These are phyloP conservation scores for Philotrypesis tridentata DNA, from an alignment of 1,140 invertebrate genomes.

Conservation along the genomic window DNA sequence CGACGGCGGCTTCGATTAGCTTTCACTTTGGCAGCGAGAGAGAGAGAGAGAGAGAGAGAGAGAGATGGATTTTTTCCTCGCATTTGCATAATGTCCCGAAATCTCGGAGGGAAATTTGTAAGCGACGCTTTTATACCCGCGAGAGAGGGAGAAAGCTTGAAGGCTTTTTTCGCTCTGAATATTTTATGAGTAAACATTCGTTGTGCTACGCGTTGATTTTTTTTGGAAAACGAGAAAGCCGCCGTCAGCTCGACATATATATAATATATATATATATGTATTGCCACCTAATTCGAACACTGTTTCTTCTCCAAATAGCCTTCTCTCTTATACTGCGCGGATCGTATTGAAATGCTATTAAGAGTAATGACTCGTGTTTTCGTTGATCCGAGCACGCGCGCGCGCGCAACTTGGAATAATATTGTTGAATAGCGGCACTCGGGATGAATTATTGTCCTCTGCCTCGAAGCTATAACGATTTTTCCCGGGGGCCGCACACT, in stretches of 20 bases:
- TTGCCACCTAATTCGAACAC: neutral
- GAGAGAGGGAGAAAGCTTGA: too few relatives aligned
- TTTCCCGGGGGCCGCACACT: too few relatives aligned
- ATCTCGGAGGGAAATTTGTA: too few relatives aligned
- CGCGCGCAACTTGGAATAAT: neutral
- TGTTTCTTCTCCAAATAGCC: neutral
- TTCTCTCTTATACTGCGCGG: neutral
- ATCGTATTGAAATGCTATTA: neutral
- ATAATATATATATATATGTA: neutral
- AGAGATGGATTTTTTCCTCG: neutral
- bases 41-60: too few relatives aligned
- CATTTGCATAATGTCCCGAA: neutral
- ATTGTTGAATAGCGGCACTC: slow-evolving; percentile 6
- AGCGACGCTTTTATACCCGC: too few relatives aligned
- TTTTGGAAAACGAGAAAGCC: too few relatives aligned
- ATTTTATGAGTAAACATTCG: too few relatives aligned
- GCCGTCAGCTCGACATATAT: too few relatives aligned
- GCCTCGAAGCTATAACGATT: neutral
- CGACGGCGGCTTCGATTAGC: slow-evolving; percentile 6
- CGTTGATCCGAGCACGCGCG: neutral
- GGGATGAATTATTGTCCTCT: slow-evolving; percentile 7
- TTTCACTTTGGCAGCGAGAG: too few relatives aligned
- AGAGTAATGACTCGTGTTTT: slow-evolving; percentile 23
- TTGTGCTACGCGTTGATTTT: too few relatives aligned
- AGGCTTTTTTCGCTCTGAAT: too few relatives aligned